Evolutionary conservation across 2,888 invertebrate species (phyloP).

Genomic region (Mechanitis messenoides): DNA sequence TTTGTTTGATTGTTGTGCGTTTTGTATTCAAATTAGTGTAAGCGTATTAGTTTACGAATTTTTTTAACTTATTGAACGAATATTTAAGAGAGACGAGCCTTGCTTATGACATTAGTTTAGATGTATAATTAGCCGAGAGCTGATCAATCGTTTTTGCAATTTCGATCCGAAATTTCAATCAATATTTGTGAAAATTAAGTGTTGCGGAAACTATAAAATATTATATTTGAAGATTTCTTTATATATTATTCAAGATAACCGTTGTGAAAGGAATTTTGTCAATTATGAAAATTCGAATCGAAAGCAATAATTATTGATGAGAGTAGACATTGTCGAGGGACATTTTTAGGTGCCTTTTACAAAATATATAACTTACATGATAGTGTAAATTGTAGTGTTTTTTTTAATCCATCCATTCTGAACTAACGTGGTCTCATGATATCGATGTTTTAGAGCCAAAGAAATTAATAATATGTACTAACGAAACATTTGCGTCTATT

Average conservation of each 20-base stretch:
- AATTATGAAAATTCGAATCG: slow-evolving; percentile 42
- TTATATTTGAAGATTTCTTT: not conserved
- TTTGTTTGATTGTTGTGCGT: slow-evolving; percentile 75
- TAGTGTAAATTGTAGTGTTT: slow-evolving; percentile 65
- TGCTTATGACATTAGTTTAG: slow-evolving; percentile 73
- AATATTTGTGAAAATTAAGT: slow-evolving; percentile 5
- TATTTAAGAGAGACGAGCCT: slow-evolving; percentile 75
- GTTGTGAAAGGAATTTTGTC: slow-evolving; percentile 26
- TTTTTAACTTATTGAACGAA: slow-evolving; percentile 71
- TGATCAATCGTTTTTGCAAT: slow-evolving; percentile 42
- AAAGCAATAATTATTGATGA: slow-evolving; percentile 49
- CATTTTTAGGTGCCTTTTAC: slow-evolving; percentile 75
- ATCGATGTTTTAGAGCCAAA: slow-evolving; percentile 38
- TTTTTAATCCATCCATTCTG: slow-evolving; percentile 68
- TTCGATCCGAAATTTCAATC: slow-evolving; percentile 40
- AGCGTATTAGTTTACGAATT: slow-evolving; percentile 57
- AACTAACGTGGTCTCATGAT: slow-evolving; percentile 39
- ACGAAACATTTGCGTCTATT: too few species aligned
- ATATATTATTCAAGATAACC: slow-evolving; percentile 20
- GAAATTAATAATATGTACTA: not conserved
- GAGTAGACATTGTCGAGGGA: slow-evolving; percentile 61
- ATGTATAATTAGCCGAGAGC: slow-evolving; percentile 56
- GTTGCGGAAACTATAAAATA: not conserved
- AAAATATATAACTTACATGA: slow-evolving; percentile 56
- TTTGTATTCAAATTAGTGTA: slow-evolving; percentile 68